Evolutionary conservation across 2,797 vertebrate species (phyloP).

Genomic region (Brotogeris chrysoptera): DNA sequence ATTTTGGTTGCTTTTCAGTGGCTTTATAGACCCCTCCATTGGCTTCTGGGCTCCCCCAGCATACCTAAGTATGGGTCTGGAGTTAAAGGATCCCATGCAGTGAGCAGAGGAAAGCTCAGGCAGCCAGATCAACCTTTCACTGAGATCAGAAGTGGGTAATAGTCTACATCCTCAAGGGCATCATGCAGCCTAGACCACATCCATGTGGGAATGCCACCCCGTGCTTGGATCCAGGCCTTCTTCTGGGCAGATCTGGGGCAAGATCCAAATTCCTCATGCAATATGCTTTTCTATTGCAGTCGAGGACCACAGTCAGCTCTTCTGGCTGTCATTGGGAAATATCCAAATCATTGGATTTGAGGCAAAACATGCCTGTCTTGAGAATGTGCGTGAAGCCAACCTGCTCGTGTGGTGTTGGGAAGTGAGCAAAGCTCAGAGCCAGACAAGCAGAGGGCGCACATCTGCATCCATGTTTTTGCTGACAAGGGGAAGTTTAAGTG

Average conservation of each 20-base stretch:
- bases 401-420: rapidly evolving
- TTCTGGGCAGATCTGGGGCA: background rate
- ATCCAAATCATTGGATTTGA: background rate
- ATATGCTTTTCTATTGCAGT: background rate
- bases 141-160: background rate
- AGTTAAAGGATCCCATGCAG: background rate
- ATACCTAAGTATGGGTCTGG: background rate
- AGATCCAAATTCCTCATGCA: background rate
- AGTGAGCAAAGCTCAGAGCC: rapidly evolving
- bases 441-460: background rate
- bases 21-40: background rate
- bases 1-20: background rate
- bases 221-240: rapidly evolving
- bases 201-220: rapidly evolving
- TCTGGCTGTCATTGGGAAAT: background rate
- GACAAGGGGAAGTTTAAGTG: background rate
- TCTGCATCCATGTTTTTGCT: rapidly evolving
- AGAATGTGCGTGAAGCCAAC: background rate
- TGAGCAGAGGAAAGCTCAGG: background rate
- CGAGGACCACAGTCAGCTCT: background rate
- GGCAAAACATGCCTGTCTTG: background rate
- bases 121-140: rapidly evolving
- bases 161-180: rapidly evolving
- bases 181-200: background rate
- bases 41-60: background rate